A percentile compares a stretch with the other conserved stretches of the same genome.
Conservation (phyloP, 2,113 vertebrate genomes). For the Takifugu flavidus region DNA sequence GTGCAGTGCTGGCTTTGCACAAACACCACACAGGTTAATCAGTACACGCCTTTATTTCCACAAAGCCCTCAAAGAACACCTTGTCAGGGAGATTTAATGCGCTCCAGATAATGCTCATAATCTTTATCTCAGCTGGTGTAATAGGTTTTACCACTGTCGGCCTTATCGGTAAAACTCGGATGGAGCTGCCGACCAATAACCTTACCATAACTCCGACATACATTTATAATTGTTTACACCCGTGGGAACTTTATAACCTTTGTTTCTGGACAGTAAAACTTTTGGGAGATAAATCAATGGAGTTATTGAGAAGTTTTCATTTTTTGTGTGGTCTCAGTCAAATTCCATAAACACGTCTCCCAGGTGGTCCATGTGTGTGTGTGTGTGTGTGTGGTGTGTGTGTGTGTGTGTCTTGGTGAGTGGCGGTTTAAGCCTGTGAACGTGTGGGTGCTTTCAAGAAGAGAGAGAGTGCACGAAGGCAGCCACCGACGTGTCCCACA, state of each 20-base stretch:
- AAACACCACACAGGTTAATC: constrained; percentile 58
- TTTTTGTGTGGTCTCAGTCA: constrained; percentile 41
- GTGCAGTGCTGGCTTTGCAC: constrained; percentile 71
- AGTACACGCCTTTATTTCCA: constrained; percentile 54
- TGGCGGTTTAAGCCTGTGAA: background rate
- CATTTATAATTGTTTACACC: constrained; percentile 21
- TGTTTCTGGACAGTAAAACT: constrained; percentile 22
- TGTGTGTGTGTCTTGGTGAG: constrained; percentile 1
- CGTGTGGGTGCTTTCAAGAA: constrained; percentile 25
- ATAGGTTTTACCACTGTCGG: too few relatives aligned
- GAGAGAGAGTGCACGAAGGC: constrained; percentile 41
- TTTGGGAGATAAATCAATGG: constrained; percentile 37
- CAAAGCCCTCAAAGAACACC: constrained; percentile 56
- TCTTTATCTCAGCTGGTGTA: background rate
- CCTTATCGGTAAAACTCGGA: background rate
- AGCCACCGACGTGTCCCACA: constrained; percentile 33
- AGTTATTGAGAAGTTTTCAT: constrained; percentile 5
- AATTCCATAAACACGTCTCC: constrained; percentile 81
- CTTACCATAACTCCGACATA: background rate
- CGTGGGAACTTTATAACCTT: constrained; percentile 23
- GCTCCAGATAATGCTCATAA: constrained; percentile 27
- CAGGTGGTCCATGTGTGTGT: constrained; percentile 76
- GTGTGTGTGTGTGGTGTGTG: constrained; percentile 19
- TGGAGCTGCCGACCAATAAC: constrained; percentile 9
- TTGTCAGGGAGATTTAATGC: constrained; percentile 50